Evolutionary conservation across 2,888 invertebrate genomes (phyloP).

Genomic region (Drosophila kambysellisi): DNA sequence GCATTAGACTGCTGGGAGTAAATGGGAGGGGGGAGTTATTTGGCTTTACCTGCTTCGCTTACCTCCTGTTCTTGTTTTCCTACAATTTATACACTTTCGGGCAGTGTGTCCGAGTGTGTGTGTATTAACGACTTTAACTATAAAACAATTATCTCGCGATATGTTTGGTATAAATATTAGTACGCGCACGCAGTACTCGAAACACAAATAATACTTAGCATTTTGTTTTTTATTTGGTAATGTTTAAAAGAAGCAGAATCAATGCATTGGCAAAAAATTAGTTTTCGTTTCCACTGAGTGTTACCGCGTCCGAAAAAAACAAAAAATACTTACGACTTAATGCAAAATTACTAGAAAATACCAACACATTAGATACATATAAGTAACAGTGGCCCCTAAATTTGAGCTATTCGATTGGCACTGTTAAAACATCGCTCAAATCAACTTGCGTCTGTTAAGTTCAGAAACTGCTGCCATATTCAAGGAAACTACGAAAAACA

Average conservation of each 20-base stretch:
- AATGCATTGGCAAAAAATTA: conserved; percentile 58
- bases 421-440: background rate
- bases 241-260: conserved; percentile 40
- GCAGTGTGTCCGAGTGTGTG: conserved; percentile 36
- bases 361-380: background rate
- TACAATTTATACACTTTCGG: conserved; percentile 38
- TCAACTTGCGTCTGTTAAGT: background rate
- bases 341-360: conserved; percentile 17
- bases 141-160: conserved; percentile 14
- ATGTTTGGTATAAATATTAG: conserved; percentile 13
- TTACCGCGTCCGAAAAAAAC: conserved; percentile 18
- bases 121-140: conserved; percentile 5
- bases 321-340: conserved; percentile 6
- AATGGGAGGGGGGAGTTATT: conserved; percentile 18
- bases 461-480: background rate
- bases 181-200: conserved; percentile 41
- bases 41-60: conserved; percentile 51
- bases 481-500: background rate
- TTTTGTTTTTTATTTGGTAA: conserved; percentile 41
- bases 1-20: conserved; percentile 3
- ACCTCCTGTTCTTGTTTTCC: conserved; percentile 50
- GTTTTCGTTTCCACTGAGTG: conserved; percentile 46
- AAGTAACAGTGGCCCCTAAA: background rate
- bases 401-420: background rate
- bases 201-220: conserved; percentile 30